Evolutionary conservation across 64 coral and sea anemone genomes (phyloP), one percentile per base, ranked within the genome.

Genomic region (Porites lutea): DNA sequence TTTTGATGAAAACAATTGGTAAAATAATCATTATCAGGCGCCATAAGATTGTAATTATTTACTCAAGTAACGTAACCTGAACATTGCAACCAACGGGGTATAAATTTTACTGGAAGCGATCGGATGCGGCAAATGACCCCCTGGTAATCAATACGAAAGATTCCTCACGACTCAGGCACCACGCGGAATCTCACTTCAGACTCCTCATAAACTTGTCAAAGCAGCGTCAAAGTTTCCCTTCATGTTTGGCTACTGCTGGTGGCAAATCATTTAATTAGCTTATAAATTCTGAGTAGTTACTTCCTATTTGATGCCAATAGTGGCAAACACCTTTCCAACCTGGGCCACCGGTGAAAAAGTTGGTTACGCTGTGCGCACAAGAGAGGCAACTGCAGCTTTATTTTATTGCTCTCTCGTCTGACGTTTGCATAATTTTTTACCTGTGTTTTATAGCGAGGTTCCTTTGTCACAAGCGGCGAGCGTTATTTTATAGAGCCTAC

Each of bases 401-500:
- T 50, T 5, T 76, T 76, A 14, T 52, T 7, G 2, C 6, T 51
- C 6, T 50, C 37, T 48, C 4, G 27, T 57, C 59, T 59, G 16
- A 43, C 23, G 47, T 19, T 43, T 76, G 21, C 54, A 5, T 14
- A 53, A 21, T 75, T 11, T 82, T 12, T 89, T 74, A 59, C 48
- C 78, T 71, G 11, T 82, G 45, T 83, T 59, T 57, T 60, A 47
- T 48, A 97, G 95, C 88, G 71, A 72, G 95, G 95, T 51, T 91
- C 88, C 5, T 97, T 97, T 6, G 72, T 88, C 67, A 91, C 92
- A 60, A 77, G 58, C 37, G 92, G 92, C 22, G 61, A 82, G 47
- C 85, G 93, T 52, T 97, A 87, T 94, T 97, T 97, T 71, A 59
- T 97, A 45, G 95, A 94, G 37, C 91, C 87, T 49, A 57, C 48